phyloP scores from a whole-genome alignment of 2,888 invertebrate genomes.

The Ypsolopha sequella region DNA sequence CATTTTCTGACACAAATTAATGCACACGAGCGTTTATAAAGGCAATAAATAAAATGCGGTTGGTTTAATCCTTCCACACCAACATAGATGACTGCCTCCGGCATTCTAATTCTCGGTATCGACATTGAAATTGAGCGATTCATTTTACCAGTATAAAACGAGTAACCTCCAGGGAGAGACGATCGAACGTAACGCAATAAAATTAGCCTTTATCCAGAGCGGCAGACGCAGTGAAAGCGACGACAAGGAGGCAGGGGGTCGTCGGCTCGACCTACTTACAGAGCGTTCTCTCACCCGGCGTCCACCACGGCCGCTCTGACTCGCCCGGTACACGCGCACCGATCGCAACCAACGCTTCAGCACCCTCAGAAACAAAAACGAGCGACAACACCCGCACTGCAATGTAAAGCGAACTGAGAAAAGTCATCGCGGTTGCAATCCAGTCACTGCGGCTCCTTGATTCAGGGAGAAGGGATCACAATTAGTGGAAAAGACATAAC shows the following conservation, averaged over 20 bases:
- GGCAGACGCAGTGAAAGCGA: slow-evolving; percentile 47
- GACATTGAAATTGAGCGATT: slow-evolving; percentile 9
- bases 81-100: background rate
- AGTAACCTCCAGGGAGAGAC: slow-evolving; percentile 32
- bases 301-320: slow-evolving; percentile 24
- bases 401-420: slow-evolving; percentile 34
- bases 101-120: background rate
- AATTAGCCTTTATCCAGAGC: slow-evolving; percentile 57
- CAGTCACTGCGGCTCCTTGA: background rate
- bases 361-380: background rate
- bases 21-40: no score
- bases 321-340: slow-evolving; percentile 13
- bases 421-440: background rate
- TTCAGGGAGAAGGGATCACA: slow-evolving; percentile 36
- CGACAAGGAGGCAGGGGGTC: slow-evolving; percentile 32
- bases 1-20: no score
- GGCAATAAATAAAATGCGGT: no score
- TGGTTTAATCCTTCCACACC: no score
- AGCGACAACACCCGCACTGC: slow-evolving; percentile 19
- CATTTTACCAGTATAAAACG: slow-evolving; percentile 17
- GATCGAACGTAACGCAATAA: slow-evolving; percentile 56
- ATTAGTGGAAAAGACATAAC: slow-evolving; percentile 45
- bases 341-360: slow-evolving; percentile 22
- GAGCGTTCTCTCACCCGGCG: slow-evolving; percentile 29
- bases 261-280: slow-evolving; percentile 38